A percentile compares a stretch with the other conserved stretches of the same genome.
These are phyloP conservation scores for Oreochromis spilurus DNA, from an alignment of 2,113 vertebrate species.

Conservation along the genomic window DNA sequence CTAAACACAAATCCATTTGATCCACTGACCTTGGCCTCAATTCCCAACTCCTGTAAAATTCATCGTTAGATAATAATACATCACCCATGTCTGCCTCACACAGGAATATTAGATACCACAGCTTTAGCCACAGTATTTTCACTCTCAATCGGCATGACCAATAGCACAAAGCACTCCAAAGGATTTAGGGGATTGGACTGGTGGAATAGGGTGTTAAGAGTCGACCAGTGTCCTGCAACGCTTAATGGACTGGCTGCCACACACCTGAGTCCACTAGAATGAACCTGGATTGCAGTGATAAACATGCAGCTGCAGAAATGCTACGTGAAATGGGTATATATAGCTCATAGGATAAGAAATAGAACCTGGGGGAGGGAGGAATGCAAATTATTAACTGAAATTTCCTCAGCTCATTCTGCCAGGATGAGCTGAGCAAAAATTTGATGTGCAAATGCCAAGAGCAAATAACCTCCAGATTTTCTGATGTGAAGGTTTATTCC, in stretches of 20 bases:
- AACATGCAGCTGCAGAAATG: conserved; percentile 14
- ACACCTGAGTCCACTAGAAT: neutral
- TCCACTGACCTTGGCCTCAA: conserved; percentile 51
- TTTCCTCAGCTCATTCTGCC: neutral
- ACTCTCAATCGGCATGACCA: conserved; percentile 6
- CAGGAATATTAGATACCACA: conserved; percentile 1
- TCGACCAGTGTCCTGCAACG: conserved; percentile 13
- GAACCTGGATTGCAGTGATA: conserved; percentile 7
- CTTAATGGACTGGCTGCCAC: conserved; percentile 16
- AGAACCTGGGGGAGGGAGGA: neutral
- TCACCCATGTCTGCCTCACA: conserved; percentile 5
- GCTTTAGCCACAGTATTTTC: conserved; percentile 18
- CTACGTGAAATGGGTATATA: neutral
- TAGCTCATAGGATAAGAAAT: neutral
- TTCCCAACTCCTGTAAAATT: conserved; percentile 27
- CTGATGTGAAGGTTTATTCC: neutral
- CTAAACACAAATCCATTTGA: conserved; percentile 41
- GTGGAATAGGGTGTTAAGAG: neutral
- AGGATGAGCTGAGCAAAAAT: neutral
- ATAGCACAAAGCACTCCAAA: conserved; percentile 22
- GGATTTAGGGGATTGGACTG: conserved; percentile 52
- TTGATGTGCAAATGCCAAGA: neutral
- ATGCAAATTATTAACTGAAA: neutral
- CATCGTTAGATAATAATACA: conserved; percentile 35
- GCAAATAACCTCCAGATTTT: neutral